These are phyloP conservation scores for Tetranychus truncatus DNA, from an alignment of 2,888 invertebrate species.

Conservation along the genomic window DNA sequence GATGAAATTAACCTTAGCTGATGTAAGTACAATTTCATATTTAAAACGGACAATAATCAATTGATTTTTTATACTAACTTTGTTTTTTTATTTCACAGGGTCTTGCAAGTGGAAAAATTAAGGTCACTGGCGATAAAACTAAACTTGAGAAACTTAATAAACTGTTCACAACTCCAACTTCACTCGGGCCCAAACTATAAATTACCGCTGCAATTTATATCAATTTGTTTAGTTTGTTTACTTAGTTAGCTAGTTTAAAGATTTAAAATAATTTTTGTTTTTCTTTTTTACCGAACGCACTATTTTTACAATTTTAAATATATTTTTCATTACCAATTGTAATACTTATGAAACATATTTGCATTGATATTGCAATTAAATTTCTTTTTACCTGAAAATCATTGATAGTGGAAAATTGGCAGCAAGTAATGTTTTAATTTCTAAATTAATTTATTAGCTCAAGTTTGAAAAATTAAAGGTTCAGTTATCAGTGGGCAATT, in stretches of 20 bases:
- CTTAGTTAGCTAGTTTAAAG: neutral
- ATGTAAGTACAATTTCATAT: neutral
- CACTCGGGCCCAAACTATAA: neutral
- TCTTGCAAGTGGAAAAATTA: neutral
- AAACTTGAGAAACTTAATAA: neutral
- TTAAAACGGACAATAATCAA: neutral
- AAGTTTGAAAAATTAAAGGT: too few species aligned
- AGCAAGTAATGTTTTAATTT: neutral
- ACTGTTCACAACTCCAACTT: slow-evolving; percentile 5
- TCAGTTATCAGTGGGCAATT: too few species aligned
- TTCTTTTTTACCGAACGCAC: neutral
- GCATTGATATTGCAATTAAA: neutral
- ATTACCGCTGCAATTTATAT: neutral
- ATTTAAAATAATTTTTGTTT: neutral
- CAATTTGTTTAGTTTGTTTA: neutral
- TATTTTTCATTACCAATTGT: neutral
- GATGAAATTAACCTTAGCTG: neutral
- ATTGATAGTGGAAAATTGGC: neutral
- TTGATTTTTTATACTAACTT: neutral
- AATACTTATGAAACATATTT: too few species aligned
- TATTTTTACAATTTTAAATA: neutral
- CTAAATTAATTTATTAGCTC: neutral
- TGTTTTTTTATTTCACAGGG: neutral
- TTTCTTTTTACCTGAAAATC: neutral
- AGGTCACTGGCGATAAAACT: neutral